phyloP scores from a whole-genome alignment of 2,888 invertebrate genomes.

The Magallana nippona region DNA sequence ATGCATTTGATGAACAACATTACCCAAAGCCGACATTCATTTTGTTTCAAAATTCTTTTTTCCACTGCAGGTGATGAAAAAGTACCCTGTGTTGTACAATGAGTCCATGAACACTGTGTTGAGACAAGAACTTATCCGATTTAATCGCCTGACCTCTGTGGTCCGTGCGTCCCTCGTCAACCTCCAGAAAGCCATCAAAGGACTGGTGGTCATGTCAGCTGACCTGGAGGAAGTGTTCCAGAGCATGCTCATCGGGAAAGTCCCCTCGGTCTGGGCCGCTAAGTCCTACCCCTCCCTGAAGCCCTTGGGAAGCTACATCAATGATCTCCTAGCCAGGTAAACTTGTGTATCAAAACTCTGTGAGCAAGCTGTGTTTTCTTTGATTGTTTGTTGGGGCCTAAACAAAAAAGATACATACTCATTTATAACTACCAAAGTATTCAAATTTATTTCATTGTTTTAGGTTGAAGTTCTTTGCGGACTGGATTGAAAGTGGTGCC shows the following conservation, averaged over 20 bases:
- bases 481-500: constrained; percentile 80
- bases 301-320: constrained; percentile 79
- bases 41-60: not conserved
- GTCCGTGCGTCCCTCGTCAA: constrained; percentile 77
- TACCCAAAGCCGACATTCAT: not conserved
- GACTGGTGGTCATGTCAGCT: constrained; percentile 79
- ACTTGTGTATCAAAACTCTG: not conserved
- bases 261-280: constrained; percentile 79
- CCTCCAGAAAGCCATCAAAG: constrained; percentile 80
- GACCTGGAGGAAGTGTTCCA: constrained; percentile 80
- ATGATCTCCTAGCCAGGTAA: constrained; percentile 84
- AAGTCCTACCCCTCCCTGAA: constrained; percentile 80
- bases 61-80: constrained; percentile 74
- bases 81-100: constrained; percentile 79
- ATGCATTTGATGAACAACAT: not conserved
- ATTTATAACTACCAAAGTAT: not conserved
- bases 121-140: constrained; percentile 79
- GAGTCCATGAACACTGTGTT: constrained; percentile 81
- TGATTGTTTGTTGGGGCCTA: not conserved
- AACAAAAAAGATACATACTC: not conserved
- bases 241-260: constrained; percentile 79
- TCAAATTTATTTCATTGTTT: constrained; percentile 51
- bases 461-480: constrained; percentile 83
- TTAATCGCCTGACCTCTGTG: constrained; percentile 77
- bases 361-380: not conserved